Evolutionary conservation across 2,888 invertebrate species (phyloP), one percentile per base, ranked within the genome.

Genomic region (Cataglyphis altisquamis): DNA sequence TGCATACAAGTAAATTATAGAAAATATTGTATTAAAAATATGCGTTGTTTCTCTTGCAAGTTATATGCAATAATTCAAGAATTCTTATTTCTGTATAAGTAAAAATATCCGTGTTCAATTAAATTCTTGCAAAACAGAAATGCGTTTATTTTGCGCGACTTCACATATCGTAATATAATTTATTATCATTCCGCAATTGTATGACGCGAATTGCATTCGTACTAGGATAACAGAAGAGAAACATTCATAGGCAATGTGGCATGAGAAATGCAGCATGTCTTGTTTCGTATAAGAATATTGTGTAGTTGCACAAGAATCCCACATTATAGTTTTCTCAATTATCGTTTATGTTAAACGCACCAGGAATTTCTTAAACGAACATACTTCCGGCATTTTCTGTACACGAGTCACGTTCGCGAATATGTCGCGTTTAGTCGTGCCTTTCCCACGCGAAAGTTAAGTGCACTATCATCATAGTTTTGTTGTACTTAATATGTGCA

Each of bases 311-410:
- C 45, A 68, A 68, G 45, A 18, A 32, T 78, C 39, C 32, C 21
- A 29, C 32, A 21, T 60, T 57, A 32, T 45, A 62, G 21, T 74
- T 12, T 15, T 45, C 57, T 68, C 57, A 60, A 78, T 78, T 78
- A 78, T 78, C 78, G 41, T 78, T 78, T 36, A 45, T 32, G 78
- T 57, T 83, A 84, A 82, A 83, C 45, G 60, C 73, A 52, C 62
- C 25, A 84, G 48, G 74, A 84, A 74, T 84, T 83, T 45, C 74
- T 55, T 45, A 52, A 63, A 32, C 39, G 10, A 41, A 48, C 32
- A 15, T 63, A 52, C 67, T 82, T 84, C 74, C 74, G 74, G 62
- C 66, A 74, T 63, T 74, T 73, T 39, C 41, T 63, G 67, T 52
- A 74, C 39, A 52, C 82, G 45, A 67, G 18, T 82, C 74, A 62